Evolutionary conservation across 1,140 invertebrate genomes (phyloP).

Genomic region (Drosophila gunungcola): DNA sequence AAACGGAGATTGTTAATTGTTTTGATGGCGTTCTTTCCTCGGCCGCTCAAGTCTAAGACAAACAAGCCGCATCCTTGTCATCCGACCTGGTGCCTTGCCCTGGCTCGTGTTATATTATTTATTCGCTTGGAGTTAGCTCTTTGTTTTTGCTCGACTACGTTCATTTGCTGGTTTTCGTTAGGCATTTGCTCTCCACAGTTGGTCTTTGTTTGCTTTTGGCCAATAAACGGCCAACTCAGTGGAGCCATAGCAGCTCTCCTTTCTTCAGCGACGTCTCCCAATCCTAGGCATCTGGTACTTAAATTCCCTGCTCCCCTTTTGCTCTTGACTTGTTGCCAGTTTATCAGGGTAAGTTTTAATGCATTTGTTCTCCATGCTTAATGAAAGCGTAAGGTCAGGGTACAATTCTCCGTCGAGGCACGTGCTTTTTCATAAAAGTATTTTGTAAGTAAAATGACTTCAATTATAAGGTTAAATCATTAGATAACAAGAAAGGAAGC

Average conservation of each 20-base stretch:
- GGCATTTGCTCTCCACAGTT: conserved; percentile 59
- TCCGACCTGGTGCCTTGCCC: conserved; percentile 2
- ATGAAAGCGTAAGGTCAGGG: not conserved
- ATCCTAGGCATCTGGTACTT: not conserved
- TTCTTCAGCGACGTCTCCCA: conserved; percentile 30
- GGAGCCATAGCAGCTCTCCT: conserved; percentile 18
- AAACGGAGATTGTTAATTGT: conserved; percentile 81
- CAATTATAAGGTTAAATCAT: no score
- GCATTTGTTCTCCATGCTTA: conserved; percentile 60
- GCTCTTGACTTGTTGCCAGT: conserved; percentile 53
- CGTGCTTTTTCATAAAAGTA: no score
- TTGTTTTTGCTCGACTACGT: conserved; percentile 39
- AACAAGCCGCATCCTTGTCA: conserved; percentile 60
- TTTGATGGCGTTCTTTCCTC: conserved; percentile 38
- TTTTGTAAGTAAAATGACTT: no score
- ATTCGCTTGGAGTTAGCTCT: conserved; percentile 47
- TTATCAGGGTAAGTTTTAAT: conserved; percentile 79
- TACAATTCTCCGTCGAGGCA: no score
- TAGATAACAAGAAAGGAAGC: no score
- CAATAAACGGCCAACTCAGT: conserved; percentile 60
- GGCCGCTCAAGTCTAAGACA: conserved; percentile 62
- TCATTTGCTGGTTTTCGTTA: conserved; percentile 48
- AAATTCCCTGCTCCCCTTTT: not conserved
- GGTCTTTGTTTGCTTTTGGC: conserved; percentile 75
- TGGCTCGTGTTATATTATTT: conserved; percentile 66